Evolutionary conservation across 2,888 invertebrate genomes (phyloP), one percentile per base, ranked within the genome.

Genomic region (Notodonta ziczac): DNA sequence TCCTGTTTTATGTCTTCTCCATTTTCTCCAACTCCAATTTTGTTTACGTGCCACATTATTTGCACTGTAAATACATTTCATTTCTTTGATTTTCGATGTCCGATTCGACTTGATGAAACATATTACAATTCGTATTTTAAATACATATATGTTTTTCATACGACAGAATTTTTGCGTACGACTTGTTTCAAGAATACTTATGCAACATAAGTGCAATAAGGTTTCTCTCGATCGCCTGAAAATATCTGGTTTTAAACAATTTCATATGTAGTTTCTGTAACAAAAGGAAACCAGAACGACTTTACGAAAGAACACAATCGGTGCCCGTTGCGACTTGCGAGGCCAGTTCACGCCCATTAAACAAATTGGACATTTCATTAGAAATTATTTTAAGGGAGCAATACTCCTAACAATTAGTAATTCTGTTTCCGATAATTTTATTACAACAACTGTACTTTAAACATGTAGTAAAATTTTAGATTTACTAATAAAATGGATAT

Each of bases 291-390:
- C 69, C 72, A 73, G 77, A 76, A 59, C 74, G 72, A 69, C 64
- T 61, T 70, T 77, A 65, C 73, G 70, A 78, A 77, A 79, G 67
- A 73, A 67, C 72, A 67, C 72, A 69, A 72, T 69, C 63, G 56
- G 67, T 70, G 64, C 76, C 69, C 61, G 74, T 73, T 60, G 70
- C 63, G 74, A 70, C 71, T 73, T 60, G 69, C 63, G 74, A 70
- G 71, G 63, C 59, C 67, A 66, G 75, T 74, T 70, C 57, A 62
- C 67, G 64, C 64, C 68, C 78, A 74, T 79, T 77, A 72, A 65
- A 65, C 69, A 65, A 69, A 76, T 73, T 76, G 62, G 65, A 50
- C 58, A 70, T 59, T 63, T 57, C 42, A 64, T 65, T 57, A 46
- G 42, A 56, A 56, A 24, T 40, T 5, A 55, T 40, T 40, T 55